Base-by-base conservation (phyloP, 2,113 vertebrate genomes). In the Tympanuchus pallidicinctus region DNA sequence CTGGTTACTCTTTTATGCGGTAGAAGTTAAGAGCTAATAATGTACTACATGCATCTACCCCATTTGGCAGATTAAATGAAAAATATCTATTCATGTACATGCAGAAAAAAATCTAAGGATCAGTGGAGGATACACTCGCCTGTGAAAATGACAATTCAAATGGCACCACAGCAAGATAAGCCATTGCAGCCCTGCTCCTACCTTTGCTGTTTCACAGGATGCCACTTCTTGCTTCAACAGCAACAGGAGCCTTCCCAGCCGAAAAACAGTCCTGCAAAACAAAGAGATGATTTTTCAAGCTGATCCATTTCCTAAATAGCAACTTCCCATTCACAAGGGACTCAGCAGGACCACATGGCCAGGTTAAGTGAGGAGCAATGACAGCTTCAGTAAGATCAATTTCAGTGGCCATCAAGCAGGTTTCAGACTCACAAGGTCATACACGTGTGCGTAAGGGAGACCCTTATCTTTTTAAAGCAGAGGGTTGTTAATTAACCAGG, bases 341-440 rank as follows among this genome's bases (percentile, higher is more conserved):
- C 34, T 15, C 71, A 78, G 48, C 74, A 82, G 84, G 73, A 86
- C 70, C n/a, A 43, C 52, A 61, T 0, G 1, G 28, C 16, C 70
- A 86, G 69, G 42, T 36, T 81, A 47, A 1, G 1, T 0, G 2
- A 73, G 20, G 21, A 80, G 24, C 11, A 77, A 17, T 11, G 18
- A 42, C 21, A 90, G 42, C 18, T 32, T 70, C 65, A 63, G 59
- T 77, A 0, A 81, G 60, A 92, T 71, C 36, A 77, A 42, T 20
- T 7, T 45, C 8, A 18, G 47, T 7, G 15, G 27, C 38, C 0
- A 0, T 70, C 64, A 56, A 60, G 56, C 0, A 0, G 2, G 2
- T 78, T 34, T 47, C 47, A 47, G 21, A 20, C 56, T 83, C 71
- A 43, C 38, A 79, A 64, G 84, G 34, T 42, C 17, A 4, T 45